phyloP scores from a whole-genome alignment of 1,140 invertebrate species.

The Drosophila ercepeae region DNA sequence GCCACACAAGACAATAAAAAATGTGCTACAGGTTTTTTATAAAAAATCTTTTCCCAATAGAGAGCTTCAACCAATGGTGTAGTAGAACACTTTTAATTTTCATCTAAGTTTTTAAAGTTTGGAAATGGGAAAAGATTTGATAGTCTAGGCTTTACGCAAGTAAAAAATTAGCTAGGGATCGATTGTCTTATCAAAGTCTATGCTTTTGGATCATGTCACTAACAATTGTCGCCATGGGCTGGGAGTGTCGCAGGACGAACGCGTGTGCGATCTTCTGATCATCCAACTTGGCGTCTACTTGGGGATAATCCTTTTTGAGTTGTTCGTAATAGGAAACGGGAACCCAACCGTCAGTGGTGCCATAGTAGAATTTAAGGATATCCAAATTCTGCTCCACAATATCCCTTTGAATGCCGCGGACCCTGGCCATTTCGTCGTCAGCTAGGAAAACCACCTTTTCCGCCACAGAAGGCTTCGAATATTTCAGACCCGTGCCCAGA shows the following conservation, averaged over 20 bases:
- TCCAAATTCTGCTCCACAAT: constrained; percentile 85
- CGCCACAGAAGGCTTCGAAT: constrained; percentile 85
- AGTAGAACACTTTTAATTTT: neutral
- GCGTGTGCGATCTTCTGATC: constrained; percentile 88
- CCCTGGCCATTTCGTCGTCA: constrained; percentile 87
- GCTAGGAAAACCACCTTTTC: constrained; percentile 86
- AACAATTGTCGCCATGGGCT: constrained; percentile 87
- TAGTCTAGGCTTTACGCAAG: neutral
- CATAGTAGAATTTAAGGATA: constrained; percentile 91
- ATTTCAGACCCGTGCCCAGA: constrained; percentile 84
- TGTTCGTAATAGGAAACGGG: constrained; percentile 88
- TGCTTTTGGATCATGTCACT: constrained; percentile 85
- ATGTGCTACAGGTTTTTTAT: constrained; percentile 4
- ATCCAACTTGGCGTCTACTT: constrained; percentile 87
- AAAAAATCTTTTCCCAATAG: neutral
- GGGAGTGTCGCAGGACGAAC: constrained; percentile 88
- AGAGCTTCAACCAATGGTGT: neutral
- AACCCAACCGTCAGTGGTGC: constrained; percentile 90
- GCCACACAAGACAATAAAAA: constrained; percentile 10
- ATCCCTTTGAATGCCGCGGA: constrained; percentile 86
- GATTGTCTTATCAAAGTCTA: constrained; percentile 22
- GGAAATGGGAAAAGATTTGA: neutral
- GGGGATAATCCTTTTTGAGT: constrained; percentile 86
- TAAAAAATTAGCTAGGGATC: neutral
- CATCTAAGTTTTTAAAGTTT: neutral